These are phyloP conservation scores for Lethocerus indicus DNA, from an alignment of 1,140 invertebrate genomes.

Conservation along the genomic window DNA sequence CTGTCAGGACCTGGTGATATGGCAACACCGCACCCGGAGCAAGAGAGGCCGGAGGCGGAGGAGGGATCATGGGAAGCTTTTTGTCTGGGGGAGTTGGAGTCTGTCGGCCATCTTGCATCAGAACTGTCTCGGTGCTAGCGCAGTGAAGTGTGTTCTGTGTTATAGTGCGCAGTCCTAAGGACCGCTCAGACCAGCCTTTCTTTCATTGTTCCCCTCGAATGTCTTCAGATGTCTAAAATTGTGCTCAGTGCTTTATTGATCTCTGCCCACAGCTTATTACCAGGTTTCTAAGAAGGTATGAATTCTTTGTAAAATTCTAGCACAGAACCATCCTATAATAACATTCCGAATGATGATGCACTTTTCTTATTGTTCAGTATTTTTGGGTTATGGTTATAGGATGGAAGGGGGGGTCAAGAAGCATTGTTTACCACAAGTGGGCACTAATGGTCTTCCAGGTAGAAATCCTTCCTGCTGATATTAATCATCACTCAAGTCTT, in stretches of 20 bases:
- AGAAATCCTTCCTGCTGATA: background rate
- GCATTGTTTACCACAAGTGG: slow-evolving; percentile 9
- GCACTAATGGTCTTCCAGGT: slow-evolving; percentile 11
- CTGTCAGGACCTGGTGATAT: background rate
- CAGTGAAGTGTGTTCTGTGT: slow-evolving; percentile 5
- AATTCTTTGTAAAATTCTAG: too few relatives aligned
- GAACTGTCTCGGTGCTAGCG: slow-evolving; percentile 3
- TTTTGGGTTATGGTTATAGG: slow-evolving; percentile 11
- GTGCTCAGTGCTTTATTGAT: too few relatives aligned
- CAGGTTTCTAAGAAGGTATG: too few relatives aligned
- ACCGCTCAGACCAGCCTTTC: too few relatives aligned
- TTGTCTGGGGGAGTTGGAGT: background rate
- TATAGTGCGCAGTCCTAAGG: too few relatives aligned
- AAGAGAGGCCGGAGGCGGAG: slow-evolving; percentile 3
- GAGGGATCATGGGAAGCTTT: slow-evolving; percentile 12
- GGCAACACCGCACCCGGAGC: background rate
- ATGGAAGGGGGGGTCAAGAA: background rate
- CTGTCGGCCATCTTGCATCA: slow-evolving; percentile 12
- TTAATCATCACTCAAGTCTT: too few relatives aligned
- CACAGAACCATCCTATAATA: too few relatives aligned
- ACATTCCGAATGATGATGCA: too few relatives aligned
- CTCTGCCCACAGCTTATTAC: too few relatives aligned
- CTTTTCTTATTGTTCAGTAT: slow-evolving; percentile 8
- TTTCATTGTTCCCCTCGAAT: too few relatives aligned
- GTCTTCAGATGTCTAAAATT: too few relatives aligned